Percentiles rank a stretch among this genome's conserved stretches.
phyloP scores from a whole-genome alignment of 2,888 invertebrate genomes.

The Dicyrtomina minuta region DNA sequence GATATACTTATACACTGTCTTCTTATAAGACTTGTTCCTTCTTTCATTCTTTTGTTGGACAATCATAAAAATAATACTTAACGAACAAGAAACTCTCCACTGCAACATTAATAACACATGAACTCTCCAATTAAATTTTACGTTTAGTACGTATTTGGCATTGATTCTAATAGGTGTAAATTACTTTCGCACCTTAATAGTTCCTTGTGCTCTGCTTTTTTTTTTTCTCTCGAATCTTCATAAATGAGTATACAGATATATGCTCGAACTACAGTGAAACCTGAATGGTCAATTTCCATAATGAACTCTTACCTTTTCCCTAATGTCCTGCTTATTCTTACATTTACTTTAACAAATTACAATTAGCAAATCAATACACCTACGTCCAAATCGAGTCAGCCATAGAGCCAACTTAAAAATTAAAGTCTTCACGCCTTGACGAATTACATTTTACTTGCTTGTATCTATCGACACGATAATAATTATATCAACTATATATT shows the following conservation, averaged over 20 bases:
- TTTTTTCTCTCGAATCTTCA: background rate
- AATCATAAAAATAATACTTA: background rate
- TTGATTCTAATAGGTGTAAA: constrained; percentile 30
- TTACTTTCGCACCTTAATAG: constrained; percentile 25
- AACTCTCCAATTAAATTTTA: constrained; percentile 26
- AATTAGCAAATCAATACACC: constrained; percentile 28
- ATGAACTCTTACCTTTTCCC: constrained; percentile 25
- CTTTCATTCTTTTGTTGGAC: too few species aligned
- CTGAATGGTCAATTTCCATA: constrained; percentile 27
- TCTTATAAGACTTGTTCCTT: too few species aligned
- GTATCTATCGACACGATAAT: background rate
- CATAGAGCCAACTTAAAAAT: constrained; percentile 10
- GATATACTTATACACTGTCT: too few species aligned
- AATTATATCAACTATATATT: background rate
- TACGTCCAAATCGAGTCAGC: background rate
- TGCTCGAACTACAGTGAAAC: constrained; percentile 20
- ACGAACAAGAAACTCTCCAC: constrained; percentile 26
- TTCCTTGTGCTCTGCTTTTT: background rate
- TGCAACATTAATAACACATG: constrained; percentile 29
- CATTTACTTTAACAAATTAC: constrained; percentile 20
- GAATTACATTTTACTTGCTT: constrained; percentile 6
- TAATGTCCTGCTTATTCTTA: constrained; percentile 31
- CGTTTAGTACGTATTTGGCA: constrained; percentile 28
- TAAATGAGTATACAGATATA: constrained; percentile 24
- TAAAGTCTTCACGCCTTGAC: constrained; percentile 16